Evolutionary conservation across 1,140 invertebrate species (phyloP), one percentile per base, ranked within the genome.

Genomic region (Odontomachus brunneus): DNA sequence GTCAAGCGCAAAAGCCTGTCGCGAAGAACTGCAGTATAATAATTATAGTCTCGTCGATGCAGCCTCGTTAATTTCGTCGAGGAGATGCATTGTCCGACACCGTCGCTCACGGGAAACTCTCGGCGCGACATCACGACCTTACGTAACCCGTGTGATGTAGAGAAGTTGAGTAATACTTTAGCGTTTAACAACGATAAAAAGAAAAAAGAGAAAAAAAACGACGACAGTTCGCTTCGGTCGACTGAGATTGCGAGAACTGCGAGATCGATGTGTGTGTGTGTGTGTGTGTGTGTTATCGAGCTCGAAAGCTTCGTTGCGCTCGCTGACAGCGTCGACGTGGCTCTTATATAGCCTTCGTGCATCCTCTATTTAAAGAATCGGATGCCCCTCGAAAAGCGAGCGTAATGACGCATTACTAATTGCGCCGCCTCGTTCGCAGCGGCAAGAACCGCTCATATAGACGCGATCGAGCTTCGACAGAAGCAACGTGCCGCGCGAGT

Each of bases 321-420:
- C 55, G 49, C 74, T n/a, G 62, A 22, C 62, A 33, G 14, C 60
- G 19, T 53, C 29, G 19, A 24, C 12, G n/a, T 53, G 24, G 29
- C 19, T 19, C 49, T 78, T 53, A 33, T 38, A 38, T 38, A 14
- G 29, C 49, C 55, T 29, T 44, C 29, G 24, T 15, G 22, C 60
- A 24, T 78, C 48, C 48, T 76, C 62, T 67, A 78, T 78, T 78
- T 78, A 66, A 78, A 78, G 74, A 76, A 67, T 67, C 62, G 24
- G 62, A 78, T 53, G 62, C 38, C 62, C 74, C 62, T 67, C 74
- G 15, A 67, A 78, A 78, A 76, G 73, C 73, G 22, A 51, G 65
- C 60, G 24, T 78, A 67, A 78, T 78, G 49, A 78, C 63, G 63
- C 75, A 24, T 78, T 33, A 55, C 49, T 78, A 69, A 69, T 69